These are phyloP conservation scores for Vandiemenella viatica DNA, from an alignment of 2,888 invertebrate genomes.

Conservation along the genomic window DNA sequence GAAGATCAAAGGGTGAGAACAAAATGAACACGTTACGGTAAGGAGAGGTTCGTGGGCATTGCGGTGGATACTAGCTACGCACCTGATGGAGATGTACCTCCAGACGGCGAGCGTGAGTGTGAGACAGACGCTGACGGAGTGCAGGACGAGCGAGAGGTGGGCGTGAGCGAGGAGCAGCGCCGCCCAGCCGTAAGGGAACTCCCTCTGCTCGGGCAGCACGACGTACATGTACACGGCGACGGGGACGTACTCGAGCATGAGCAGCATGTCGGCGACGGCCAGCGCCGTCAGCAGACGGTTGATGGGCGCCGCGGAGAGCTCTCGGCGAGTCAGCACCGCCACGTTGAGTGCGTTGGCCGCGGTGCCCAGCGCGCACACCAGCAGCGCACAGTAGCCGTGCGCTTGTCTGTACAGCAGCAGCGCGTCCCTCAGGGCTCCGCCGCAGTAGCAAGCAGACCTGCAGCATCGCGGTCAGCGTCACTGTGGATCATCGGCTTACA, in stretches of 20 bases:
- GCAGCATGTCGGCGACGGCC: constrained; percentile 84
- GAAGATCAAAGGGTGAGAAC: too few relatives aligned
- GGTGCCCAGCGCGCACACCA: constrained; percentile 80
- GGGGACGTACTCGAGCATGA: constrained; percentile 88
- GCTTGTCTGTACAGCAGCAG: constrained; percentile 49
- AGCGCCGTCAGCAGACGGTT: constrained; percentile 81
- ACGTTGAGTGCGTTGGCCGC: constrained; percentile 86
- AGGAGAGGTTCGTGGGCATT: too few relatives aligned
- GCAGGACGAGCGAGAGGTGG: constrained; percentile 73
- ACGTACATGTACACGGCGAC: constrained; percentile 71
- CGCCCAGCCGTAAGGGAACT: constrained; percentile 51
- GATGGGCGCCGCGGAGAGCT: constrained; percentile 74
- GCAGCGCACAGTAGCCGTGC: constrained; percentile 73
- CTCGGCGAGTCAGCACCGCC: constrained; percentile 70
- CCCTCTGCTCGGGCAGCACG: constrained; percentile 21
- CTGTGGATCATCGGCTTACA: too few relatives aligned
- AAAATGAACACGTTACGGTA: too few relatives aligned
- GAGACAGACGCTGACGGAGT: constrained; percentile 84
- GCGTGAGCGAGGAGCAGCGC: constrained; percentile 81
- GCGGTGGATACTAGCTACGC: background rate
- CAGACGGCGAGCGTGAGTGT: constrained; percentile 87
- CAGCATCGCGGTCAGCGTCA: background rate
- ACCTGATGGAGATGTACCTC: constrained; percentile 64
- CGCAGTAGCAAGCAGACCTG: constrained; percentile 31
- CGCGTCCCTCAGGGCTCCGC: constrained; percentile 42